These are phyloP conservation scores for Melieria picta DNA, from an alignment of 2,888 invertebrate genomes.

Conservation along the genomic window DNA sequence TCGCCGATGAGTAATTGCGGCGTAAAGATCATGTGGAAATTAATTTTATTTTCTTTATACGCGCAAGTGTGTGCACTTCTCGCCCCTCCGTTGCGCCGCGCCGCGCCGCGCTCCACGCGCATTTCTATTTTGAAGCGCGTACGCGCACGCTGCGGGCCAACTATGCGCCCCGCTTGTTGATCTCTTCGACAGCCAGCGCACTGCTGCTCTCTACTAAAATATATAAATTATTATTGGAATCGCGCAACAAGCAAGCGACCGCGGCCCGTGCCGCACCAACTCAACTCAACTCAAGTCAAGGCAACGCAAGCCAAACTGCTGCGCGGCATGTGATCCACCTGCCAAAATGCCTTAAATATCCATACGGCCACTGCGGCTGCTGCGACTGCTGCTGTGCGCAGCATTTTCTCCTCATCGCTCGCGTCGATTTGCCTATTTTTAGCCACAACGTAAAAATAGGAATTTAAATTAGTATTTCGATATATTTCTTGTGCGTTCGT, in stretches of 20 bases:
- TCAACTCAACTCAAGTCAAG: not conserved
- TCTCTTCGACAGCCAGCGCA: not conserved
- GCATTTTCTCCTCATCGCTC: not conserved
- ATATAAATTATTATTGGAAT: conserved; percentile 33
- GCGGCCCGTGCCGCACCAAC: not conserved
- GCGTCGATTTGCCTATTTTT: no score
- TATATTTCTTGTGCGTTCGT: no score
- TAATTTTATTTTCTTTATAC: conserved; percentile 31
- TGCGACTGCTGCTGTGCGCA: not conserved
- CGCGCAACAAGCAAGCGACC: conserved; percentile 9
- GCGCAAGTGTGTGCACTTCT: conserved; percentile 19
- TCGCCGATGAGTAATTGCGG: conserved; percentile 38
- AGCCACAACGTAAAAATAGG: no score
- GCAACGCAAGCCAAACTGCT: not conserved
- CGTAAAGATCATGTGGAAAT: conserved; percentile 38
- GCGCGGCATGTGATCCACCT: conserved; percentile 26
- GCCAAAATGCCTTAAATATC: conserved; percentile 25
- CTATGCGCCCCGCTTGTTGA: not conserved
- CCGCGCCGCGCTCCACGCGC: not conserved
- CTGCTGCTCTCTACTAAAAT: conserved; percentile 11
- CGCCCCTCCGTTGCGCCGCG: conserved; percentile 3
- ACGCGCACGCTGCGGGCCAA: not conserved
- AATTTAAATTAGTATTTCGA: no score
- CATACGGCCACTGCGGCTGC: conserved; percentile 1
- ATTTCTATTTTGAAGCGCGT: not conserved